phyloP scores from a whole-genome alignment of 2,888 invertebrate species.

The Drosophila paranaensis region DNA sequence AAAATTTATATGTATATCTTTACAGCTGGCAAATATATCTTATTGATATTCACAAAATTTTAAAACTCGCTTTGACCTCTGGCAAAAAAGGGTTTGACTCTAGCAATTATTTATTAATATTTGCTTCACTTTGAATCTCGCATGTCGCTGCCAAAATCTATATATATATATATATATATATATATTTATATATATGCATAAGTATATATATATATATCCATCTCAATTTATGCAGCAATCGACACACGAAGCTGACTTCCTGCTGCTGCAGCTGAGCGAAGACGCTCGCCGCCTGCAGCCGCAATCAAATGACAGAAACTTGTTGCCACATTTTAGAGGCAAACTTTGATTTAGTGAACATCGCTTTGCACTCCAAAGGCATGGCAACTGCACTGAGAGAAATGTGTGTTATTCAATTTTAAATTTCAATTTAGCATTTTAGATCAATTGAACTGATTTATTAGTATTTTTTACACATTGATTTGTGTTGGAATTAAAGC shows the following conservation, averaged over 20 bases:
- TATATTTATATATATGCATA: not conserved
- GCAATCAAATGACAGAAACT: slow-evolving; percentile 25
- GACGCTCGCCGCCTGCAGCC: not conserved
- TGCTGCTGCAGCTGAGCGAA: not conserved
- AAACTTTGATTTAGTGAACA: slow-evolving; percentile 37
- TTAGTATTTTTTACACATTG: not conserved
- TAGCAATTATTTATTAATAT: not conserved
- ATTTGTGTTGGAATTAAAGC: too few relatives aligned
- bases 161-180: not conserved
- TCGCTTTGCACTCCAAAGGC: not conserved
- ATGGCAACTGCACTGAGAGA: not conserved
- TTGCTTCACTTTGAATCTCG: not conserved
- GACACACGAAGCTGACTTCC: slow-evolving; percentile 4
- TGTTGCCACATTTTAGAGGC: slow-evolving; percentile 14
- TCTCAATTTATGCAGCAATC: not conserved
- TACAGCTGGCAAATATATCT: not conserved
- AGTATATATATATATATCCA: not conserved
- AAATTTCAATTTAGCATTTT: too few relatives aligned
- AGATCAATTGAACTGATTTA: not conserved
- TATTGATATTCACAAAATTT: not conserved
- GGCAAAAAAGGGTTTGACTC: not conserved
- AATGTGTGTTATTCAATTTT: not conserved
- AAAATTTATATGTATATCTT: slow-evolving; percentile 47
- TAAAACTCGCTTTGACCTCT: not conserved
- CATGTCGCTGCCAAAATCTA: not conserved